These are phyloP conservation scores for Synergus umbraculus DNA, from an alignment of 2,888 invertebrate genomes.

Conservation along the genomic window DNA sequence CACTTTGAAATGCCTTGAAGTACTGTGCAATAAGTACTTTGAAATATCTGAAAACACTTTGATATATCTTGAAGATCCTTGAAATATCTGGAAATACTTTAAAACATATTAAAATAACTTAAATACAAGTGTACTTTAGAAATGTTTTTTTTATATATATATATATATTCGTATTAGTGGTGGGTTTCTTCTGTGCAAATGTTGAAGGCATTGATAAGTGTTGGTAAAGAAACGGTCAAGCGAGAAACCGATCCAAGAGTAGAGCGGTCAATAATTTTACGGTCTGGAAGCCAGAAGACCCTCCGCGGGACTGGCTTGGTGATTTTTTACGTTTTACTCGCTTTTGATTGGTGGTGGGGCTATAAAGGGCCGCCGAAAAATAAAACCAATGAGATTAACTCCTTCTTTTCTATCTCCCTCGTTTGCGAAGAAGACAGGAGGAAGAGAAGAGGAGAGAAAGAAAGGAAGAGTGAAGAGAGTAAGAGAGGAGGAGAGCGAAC, in stretches of 20 bases:
- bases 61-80: no score
- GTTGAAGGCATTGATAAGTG: slow-evolving; percentile 13
- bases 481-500: slow-evolving; percentile 53
- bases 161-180: background rate
- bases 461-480: background rate
- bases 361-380: slow-evolving; percentile 75
- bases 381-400: slow-evolving; percentile 67
- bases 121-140: background rate
- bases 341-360: slow-evolving; percentile 73
- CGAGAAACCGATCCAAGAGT: slow-evolving; percentile 49
- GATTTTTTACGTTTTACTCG: slow-evolving; percentile 75
- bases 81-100: no score
- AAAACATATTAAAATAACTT: no score
- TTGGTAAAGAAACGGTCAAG: slow-evolving; percentile 45
- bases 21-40: no score
- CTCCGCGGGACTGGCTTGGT: slow-evolving; percentile 70
- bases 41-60: no score
- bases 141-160: background rate
- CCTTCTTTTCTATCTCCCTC: slow-evolving; percentile 56
- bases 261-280: slow-evolving; percentile 70
- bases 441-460: slow-evolving; percentile 42
- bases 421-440: slow-evolving; percentile 44
- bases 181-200: background rate
- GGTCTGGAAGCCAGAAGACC: slow-evolving; percentile 68
- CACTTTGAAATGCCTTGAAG: no score